Base-by-base conservation (phyloP, 2,113 vertebrate species). In the Guaruba guarouba region DNA sequence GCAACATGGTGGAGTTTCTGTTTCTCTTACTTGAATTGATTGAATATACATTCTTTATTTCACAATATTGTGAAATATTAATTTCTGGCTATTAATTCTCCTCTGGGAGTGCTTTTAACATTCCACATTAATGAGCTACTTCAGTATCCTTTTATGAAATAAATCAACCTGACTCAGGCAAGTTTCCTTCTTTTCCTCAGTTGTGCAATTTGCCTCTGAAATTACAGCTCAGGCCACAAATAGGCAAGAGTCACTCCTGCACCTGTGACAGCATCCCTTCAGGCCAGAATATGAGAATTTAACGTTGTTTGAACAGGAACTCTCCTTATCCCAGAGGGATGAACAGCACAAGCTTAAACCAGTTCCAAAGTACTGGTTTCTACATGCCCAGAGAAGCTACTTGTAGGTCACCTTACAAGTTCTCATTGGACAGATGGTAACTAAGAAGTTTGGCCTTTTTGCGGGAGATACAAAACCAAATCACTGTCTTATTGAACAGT, bases 191-290 rank as follows among this genome's bases (percentile, higher is more conserved):
- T 85, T 92, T 85, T 52, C 74, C 86, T 92, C 86, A 70, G 2
- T 1, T 69, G 57, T 85, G 35, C 81, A 89, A 64, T 82, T 68
- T 74, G 17, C 63, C 70, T 92, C 78, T 88, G 91, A 96, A 96
- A 89, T 94, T 91, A 92, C 74, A 94, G 67, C 91, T 77, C 67
- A 86, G 82, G 71, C 78, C 0, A 0, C 74, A 84, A 84, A 88
- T 4, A 90, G 82, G 73, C 82, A 91, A 94, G 7, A 93, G 77
- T 54, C 62, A 85, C 43, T 78, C 51, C 82, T 82, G 93, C 92
- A 97, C 86, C 93, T 95, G 92, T 88, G 76, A 88, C 62, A 92
- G 80, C 76, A 92, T 68, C 73, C 90, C 89, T 93, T 76, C 77
- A 88, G 93, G 62, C 66, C 69, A 91, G 48, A 96, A 88, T 15